A percentile compares a stretch with the other conserved stretches of the same genome.
Evolutionary conservation across 2,888 invertebrate species (phyloP).

Genomic region (Anthrax anthrax): DNA sequence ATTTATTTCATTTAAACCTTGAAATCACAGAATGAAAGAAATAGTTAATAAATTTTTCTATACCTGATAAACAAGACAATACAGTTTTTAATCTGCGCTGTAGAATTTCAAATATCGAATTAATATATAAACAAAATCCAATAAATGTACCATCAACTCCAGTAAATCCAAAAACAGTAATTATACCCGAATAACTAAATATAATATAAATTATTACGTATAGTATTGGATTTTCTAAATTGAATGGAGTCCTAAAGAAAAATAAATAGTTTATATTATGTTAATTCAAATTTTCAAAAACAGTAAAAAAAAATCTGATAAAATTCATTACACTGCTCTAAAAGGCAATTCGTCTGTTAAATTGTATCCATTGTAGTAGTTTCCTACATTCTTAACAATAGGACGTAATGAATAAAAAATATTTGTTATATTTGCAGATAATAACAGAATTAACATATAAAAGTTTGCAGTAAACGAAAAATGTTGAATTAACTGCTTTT

Average conservation of each 20-base stretch:
- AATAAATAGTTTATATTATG: too few species aligned
- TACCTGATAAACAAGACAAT: neutral
- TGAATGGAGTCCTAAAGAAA: slow-evolving; percentile 2
- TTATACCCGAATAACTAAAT: slow-evolving; percentile 6
- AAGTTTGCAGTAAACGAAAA: neutral
- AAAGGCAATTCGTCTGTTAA: slow-evolving; percentile 5
- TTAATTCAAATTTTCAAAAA: neutral
- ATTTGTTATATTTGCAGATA: slow-evolving; percentile 4
- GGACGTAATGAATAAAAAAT: slow-evolving; percentile 6
- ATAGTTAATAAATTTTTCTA: neutral
- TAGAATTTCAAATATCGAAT: slow-evolving; percentile 4
- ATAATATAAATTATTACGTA: slow-evolving; percentile 4
- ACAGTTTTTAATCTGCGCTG: neutral
- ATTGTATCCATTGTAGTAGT: neutral
- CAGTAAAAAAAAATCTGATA: too few species aligned
- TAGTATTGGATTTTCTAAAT: neutral
- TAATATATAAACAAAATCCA: slow-evolving; percentile 7
- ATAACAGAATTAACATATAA: neutral
- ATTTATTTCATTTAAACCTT: neutral
- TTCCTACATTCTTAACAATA: slow-evolving; percentile 1
- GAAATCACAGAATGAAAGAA: too few species aligned
- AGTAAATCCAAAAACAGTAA: slow-evolving; percentile 9
- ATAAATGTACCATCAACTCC: slow-evolving; percentile 9
- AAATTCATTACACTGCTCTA: slow-evolving; percentile 3
- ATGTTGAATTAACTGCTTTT: too few species aligned